Evolutionary conservation across 1,140 invertebrate species (phyloP).

Genomic region (Physella acuta): DNA sequence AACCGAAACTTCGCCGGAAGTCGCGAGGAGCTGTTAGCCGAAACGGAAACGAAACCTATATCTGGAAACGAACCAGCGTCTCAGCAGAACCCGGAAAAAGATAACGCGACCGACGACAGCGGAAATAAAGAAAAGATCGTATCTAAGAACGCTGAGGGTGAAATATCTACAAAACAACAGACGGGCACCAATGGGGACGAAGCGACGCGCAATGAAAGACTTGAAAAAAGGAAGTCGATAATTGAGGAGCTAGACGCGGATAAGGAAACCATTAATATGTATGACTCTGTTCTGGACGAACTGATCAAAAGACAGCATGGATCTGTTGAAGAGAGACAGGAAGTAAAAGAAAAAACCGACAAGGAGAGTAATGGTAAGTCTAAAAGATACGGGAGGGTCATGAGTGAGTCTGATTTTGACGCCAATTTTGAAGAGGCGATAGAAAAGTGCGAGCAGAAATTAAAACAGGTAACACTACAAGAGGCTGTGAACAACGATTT

Average conservation of each 20-base stretch:
- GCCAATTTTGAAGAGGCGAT: neutral
- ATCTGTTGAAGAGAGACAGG: neutral
- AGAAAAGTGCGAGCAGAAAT: neutral
- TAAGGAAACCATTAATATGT: conserved; percentile 16
- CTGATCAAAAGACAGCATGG: conserved; percentile 7
- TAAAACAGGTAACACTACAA: neutral
- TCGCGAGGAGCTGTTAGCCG: conserved; percentile 18
- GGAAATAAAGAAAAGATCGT: neutral
- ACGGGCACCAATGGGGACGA: neutral
- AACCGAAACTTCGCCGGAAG: conserved; percentile 26
- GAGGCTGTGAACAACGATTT: neutral
- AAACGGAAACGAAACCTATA: neutral
- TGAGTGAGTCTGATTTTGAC: conserved; percentile 13
- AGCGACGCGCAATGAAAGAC: neutral
- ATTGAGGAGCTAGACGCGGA: conserved; percentile 2
- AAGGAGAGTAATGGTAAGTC: neutral
- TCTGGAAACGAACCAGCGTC: neutral
- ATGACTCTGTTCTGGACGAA: conserved; percentile 23
- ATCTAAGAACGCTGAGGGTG: neutral
- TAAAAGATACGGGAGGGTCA: conserved; percentile 14
- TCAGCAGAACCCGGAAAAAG: neutral
- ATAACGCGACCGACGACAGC: neutral
- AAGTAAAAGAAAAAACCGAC: neutral
- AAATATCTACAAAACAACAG: neutral
- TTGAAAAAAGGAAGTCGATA: conserved; percentile 10